Conservation (phyloP, 2,888 invertebrate genomes). For the Macaria notata region DNA sequence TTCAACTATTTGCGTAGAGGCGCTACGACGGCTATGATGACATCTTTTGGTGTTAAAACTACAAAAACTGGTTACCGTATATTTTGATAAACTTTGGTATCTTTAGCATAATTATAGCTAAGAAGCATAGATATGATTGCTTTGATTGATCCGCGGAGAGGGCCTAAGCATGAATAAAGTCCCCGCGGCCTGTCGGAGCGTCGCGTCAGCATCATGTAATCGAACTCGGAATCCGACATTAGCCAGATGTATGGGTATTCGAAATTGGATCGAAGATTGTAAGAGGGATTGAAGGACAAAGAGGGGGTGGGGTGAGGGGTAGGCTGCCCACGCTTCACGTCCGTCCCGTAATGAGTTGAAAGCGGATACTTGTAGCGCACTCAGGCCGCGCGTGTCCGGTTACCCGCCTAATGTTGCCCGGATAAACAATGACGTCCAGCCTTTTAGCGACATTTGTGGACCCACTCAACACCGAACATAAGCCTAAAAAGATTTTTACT, state of each 20-base stretch:
- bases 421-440: constrained; percentile 82
- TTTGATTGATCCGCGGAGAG: neutral
- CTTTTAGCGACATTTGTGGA: constrained; percentile 83
- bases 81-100: too few species aligned
- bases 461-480: constrained; percentile 79
- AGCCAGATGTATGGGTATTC: constrained; percentile 72
- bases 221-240: constrained; percentile 65
- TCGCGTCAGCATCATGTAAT: constrained; percentile 54
- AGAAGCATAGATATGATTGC: too few species aligned
- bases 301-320: constrained; percentile 51
- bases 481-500: constrained; percentile 81
- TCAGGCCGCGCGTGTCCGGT: constrained; percentile 81
- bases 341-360: constrained; percentile 81
- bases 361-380: constrained; percentile 83
- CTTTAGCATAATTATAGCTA: too few species aligned
- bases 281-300: constrained; percentile 79
- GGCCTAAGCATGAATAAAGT: constrained; percentile 10
- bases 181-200: constrained; percentile 22
- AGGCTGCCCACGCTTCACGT: constrained; percentile 77
- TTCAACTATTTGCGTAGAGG: too few species aligned
- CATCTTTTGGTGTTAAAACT: too few species aligned
- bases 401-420: constrained; percentile 82
- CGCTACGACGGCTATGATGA: too few species aligned
- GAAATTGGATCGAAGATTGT: constrained; percentile 79
- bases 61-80: too few species aligned